phyloP scores from a whole-genome alignment of 1,140 invertebrate genomes.

The Drosophila trapezifrons region DNA sequence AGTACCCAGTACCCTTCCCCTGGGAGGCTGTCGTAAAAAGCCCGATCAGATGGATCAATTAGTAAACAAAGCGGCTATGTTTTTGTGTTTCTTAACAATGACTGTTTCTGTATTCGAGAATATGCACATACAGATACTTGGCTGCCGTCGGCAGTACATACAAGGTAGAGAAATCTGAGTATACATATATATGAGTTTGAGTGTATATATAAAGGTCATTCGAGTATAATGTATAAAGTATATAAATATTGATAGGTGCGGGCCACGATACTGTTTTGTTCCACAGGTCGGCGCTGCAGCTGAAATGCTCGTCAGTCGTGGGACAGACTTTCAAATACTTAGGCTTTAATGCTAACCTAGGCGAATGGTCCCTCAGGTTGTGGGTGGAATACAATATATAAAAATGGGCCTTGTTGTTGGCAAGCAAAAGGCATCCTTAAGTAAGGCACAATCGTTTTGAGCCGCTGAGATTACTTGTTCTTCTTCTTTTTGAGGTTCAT shows the following conservation, averaged over 20 bases:
- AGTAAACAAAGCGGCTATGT: conserved; percentile 25
- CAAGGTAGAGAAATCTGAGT: conserved; percentile 36
- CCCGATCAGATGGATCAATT: conserved; percentile 25
- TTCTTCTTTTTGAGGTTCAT: conserved; percentile 54
- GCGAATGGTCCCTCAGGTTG: conserved; percentile 17
- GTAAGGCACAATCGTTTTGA: conserved; percentile 65
- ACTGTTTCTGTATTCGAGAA: conserved; percentile 67
- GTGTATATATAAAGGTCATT: conserved; percentile 39
- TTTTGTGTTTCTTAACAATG: conserved; percentile 62
- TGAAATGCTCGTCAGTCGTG: conserved; percentile 43
- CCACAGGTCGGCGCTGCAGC: conserved; percentile 26
- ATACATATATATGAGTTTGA: conserved; percentile 25
- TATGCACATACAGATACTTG: conserved; percentile 51
- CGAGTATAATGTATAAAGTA: conserved; percentile 36
- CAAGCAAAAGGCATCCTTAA: conserved; percentile 62
- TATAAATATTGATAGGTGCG: conserved; percentile 36
- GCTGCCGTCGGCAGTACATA: conserved; percentile 32
- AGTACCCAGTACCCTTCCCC: conserved; percentile 6
- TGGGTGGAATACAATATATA: conserved; percentile 3
- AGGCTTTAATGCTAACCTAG: conserved; percentile 7
- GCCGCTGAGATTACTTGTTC: conserved; percentile 65
- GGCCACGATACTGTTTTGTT: conserved; percentile 38
- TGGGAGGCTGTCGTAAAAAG: conserved; percentile 11
- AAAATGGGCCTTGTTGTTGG: conserved; percentile 41
- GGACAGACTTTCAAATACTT: conserved; percentile 12